Base-by-base conservation (phyloP, 2,113 vertebrate species). In the Ophiodon elongatus region DNA sequence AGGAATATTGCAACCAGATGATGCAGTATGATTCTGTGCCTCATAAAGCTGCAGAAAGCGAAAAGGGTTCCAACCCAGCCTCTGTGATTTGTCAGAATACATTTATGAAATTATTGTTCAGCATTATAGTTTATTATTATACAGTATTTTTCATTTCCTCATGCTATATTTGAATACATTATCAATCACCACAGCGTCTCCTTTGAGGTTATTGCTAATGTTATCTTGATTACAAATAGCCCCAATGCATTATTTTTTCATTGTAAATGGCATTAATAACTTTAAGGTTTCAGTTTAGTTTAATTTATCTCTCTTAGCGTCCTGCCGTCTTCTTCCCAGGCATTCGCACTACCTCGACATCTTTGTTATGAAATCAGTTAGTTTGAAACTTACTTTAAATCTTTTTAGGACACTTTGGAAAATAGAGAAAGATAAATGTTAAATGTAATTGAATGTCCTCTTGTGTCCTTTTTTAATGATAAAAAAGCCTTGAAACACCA, bases 201-300 rank as follows among this genome's bases (percentile, higher is more conserved):
- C 19, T 65, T 13, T 7, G 23, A 50, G 33, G 0, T 50, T 19
- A 23, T 66, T 37, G 3, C 37, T 43, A 45, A 47, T 19, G 43
- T 50, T 11, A 56, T 72, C 60, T 41, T 76, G 6, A 52, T 63
- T 23, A 72, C 9, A 62, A 70, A 35, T n/a, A 47, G 43, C n/a
- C 43, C 27, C n/a, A 25, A 37, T 5, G 31, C 7, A 43, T 41
- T 15, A 15, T 23, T 11, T 35, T 64, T 41, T 29, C 10, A 14
- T 6, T 35, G 17, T 31, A 41, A 47, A 57, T 39, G 4, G 15
- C 15, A 29, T 67, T 59, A 13, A 17, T 60, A 67, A 47, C 41
- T 6, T 67, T 17, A 17, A 67, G 8, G 21, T 75, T 23, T 73
- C 15, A 3, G 11, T 47, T 67, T 74, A n/a, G 5, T 17, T 71